phyloP scores from a whole-genome alignment of 2,113 vertebrate species.

The Podarcis raffonei region DNA sequence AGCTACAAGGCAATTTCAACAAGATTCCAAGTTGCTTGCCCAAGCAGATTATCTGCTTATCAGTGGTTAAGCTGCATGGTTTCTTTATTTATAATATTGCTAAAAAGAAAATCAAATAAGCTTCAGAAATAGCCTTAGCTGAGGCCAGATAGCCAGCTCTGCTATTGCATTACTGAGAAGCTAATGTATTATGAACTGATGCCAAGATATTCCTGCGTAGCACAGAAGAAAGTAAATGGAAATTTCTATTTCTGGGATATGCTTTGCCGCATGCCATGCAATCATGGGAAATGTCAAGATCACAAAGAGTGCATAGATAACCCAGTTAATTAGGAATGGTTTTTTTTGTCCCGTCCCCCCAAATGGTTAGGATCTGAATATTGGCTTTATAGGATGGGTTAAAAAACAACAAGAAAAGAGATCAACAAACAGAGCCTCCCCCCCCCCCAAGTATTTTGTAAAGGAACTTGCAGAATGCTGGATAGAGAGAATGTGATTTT shows the following conservation, averaged over 20 bases:
- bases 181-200: conserved; percentile 69
- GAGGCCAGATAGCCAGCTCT: conserved; percentile 58
- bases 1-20: conserved; percentile 38
- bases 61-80: conserved; percentile 41
- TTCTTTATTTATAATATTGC: conserved; percentile 56
- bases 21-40: conserved; percentile 19
- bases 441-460: conserved; percentile 2
- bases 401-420: conserved; percentile 21
- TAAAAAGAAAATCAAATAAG: conserved; percentile 65
- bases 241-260: conserved; percentile 64
- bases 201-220: conserved; percentile 68
- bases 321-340: conserved; percentile 59
- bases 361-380: conserved; percentile 42
- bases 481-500: background rate
- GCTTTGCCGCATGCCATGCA: conserved; percentile 36
- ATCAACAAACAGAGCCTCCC: conserved; percentile 21
- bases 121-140: conserved; percentile 65
- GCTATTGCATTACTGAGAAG: conserved; percentile 69
- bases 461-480: background rate
- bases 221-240: conserved; percentile 64
- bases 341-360: background rate
- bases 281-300: conserved; percentile 66
- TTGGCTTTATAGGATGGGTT: conserved; percentile 24
- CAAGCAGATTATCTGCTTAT: conserved; percentile 49
- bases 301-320: conserved; percentile 57